Conservation (phyloP, 1,140 invertebrate species). For the Marisa cornuarietis region DNA sequence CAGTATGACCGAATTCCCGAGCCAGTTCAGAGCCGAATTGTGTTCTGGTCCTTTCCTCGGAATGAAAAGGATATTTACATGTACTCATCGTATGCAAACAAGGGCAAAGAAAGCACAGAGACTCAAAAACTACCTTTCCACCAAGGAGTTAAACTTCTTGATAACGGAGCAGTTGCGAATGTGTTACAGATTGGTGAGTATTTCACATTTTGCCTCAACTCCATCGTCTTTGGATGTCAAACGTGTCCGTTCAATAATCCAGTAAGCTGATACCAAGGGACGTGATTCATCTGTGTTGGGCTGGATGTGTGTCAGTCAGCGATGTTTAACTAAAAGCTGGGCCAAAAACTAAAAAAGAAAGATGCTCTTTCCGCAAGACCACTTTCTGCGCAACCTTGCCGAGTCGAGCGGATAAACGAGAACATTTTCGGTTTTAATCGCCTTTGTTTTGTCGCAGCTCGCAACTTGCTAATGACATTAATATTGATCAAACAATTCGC, state of each 20-base stretch:
- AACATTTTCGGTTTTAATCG: constrained; percentile 11
- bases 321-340: neutral
- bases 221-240: neutral
- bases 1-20: constrained; percentile 86
- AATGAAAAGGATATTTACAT: constrained; percentile 88
- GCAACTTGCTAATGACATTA: constrained; percentile 24
- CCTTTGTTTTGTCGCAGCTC: constrained; percentile 16
- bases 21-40: constrained; percentile 85
- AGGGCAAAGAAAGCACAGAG: constrained; percentile 69
- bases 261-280: constrained; percentile 22
- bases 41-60: constrained; percentile 88
- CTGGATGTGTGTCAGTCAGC: neutral
- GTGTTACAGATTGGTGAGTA: constrained; percentile 90
- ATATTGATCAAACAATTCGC: constrained; percentile 24
- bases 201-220: neutral
- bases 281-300: constrained; percentile 22
- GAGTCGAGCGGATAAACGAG: neutral
- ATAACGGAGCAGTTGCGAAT: constrained; percentile 81
- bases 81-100: constrained; percentile 83
- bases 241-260: constrained; percentile 18
- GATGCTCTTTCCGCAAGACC: neutral
- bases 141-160: constrained; percentile 83
- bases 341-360: neutral
- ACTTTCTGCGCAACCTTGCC: neutral
- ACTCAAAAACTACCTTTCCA: constrained; percentile 84